Evolutionary conservation across 2,113 vertebrate species (phyloP).

Genomic region (Eublepharis macularius): DNA sequence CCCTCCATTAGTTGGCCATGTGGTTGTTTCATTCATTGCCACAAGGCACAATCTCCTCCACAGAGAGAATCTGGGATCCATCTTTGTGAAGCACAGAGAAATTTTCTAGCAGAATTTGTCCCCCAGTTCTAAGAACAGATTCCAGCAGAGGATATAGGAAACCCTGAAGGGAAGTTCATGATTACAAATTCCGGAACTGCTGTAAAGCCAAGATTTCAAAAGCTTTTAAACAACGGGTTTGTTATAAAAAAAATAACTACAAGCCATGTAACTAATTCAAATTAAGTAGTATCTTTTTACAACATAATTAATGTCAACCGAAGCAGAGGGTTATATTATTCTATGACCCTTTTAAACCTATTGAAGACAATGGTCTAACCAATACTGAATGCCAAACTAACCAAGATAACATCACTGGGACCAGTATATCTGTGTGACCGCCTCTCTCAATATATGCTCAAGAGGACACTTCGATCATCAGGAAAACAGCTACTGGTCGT

Average conservation of each 20-base stretch:
- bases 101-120: not conserved
- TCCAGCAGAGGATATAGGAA: not conserved
- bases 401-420: too few relatives aligned
- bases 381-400: too few relatives aligned
- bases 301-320: not conserved
- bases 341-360: too few relatives aligned
- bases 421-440: too few relatives aligned
- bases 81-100: not conserved
- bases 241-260: not conserved
- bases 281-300: not conserved
- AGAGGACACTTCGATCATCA: too few relatives aligned
- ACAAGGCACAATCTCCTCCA: fast-evolving
- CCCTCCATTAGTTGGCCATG: not conserved
- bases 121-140: not conserved
- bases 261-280: not conserved
- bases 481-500: too few relatives aligned
- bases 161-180: not conserved
- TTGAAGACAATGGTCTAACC: too few relatives aligned
- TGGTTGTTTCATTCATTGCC: not conserved
- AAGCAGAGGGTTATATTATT: too few relatives aligned
- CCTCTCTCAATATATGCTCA: too few relatives aligned
- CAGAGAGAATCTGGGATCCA: fast-evolving
- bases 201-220: not conserved
- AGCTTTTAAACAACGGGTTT: not conserved
- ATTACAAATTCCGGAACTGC: not conserved